Evolutionary conservation across 2,113 vertebrate genomes (phyloP).

Genomic region (Carettochelys insculpta): DNA sequence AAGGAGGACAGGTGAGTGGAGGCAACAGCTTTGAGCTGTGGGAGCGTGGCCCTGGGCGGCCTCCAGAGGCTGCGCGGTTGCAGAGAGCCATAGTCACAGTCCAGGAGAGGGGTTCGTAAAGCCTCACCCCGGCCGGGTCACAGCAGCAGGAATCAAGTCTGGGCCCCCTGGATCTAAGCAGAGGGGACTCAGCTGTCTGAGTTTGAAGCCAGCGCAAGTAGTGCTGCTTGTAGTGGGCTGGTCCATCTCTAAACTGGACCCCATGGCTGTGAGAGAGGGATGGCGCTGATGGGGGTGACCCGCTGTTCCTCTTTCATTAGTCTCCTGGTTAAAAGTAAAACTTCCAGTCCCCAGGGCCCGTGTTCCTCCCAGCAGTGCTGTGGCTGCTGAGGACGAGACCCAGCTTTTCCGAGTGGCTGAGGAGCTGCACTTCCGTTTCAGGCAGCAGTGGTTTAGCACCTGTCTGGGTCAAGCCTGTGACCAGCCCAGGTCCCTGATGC

Average conservation of each 20-base stretch:
- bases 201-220: neutral
- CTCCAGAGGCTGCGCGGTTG: too few species aligned
- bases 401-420: fast-evolving
- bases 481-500: neutral
- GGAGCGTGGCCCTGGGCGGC: too few species aligned
- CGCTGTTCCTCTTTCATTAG: fast-evolving
- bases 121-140: neutral
- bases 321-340: neutral
- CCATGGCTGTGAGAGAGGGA: neutral
- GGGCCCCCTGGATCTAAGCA: neutral
- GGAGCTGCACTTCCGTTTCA: neutral
- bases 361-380: fast-evolving
- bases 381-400: fast-evolving
- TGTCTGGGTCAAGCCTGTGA: neutral
- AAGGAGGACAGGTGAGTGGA: too few species aligned
- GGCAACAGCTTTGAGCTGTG: too few species aligned
- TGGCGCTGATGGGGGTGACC: neutral
- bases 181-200: neutral
- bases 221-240: neutral
- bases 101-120: neutral
- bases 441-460: neutral
- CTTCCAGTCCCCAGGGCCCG: fast-evolving
- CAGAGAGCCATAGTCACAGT: neutral
- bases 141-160: neutral
- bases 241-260: neutral